Evolutionary conservation across 2,797 vertebrate genomes (phyloP).

Genomic region (Champsocephalus gunnari): DNA sequence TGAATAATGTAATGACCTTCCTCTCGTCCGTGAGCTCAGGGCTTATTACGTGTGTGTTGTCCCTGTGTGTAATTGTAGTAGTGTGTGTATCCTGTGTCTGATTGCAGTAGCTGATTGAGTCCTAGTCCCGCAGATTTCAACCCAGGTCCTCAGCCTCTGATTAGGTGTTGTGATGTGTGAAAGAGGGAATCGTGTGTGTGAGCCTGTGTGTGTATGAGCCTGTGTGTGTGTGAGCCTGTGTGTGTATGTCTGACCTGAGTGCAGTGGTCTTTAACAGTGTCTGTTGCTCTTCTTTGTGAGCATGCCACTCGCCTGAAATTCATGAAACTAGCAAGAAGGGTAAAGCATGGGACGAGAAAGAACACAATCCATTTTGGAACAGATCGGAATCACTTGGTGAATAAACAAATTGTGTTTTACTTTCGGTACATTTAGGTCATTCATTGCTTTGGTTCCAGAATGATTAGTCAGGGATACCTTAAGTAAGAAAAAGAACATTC

Average conservation of each 20-base stretch:
- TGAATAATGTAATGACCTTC: constrained; percentile 80
- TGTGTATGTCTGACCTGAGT: constrained; percentile 10
- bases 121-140: constrained; percentile 70
- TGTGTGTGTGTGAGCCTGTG: constrained; percentile 21
- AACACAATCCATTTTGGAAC: too few relatives aligned
- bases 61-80: constrained; percentile 49
- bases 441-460: too few relatives aligned
- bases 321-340: too few relatives aligned
- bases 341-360: too few relatives aligned
- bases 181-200: constrained; percentile 43
- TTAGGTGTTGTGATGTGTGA: constrained; percentile 74
- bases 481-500: too few relatives aligned
- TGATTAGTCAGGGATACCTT: too few relatives aligned
- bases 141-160: constrained; percentile 74
- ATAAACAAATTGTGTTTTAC: too few relatives aligned
- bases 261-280: constrained; percentile 29
- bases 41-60: constrained; percentile 69
- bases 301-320: background rate
- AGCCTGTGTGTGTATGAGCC: constrained; percentile 10
- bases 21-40: constrained; percentile 67
- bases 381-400: too few relatives aligned
- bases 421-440: too few relatives aligned
- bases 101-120: constrained; percentile 80
- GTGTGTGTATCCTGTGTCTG: constrained; percentile 64
- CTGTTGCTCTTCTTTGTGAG: constrained; percentile 14